Evolutionary conservation across 92 coral and sea anemone genomes (phyloP), one percentile per base, ranked within the genome.

Genomic region (Muricea muricata): DNA sequence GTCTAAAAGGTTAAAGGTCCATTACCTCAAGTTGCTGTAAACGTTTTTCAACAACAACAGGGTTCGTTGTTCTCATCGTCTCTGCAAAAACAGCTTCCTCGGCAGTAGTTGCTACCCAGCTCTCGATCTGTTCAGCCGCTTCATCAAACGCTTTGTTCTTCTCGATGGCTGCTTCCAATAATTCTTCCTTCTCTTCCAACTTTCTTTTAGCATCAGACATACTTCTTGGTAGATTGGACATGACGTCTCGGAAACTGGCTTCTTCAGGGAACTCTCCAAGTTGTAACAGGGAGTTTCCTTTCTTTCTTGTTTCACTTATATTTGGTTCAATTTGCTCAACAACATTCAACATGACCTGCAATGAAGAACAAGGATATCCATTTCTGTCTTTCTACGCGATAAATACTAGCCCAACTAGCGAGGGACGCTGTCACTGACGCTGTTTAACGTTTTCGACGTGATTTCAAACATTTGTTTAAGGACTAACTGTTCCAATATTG

Each of bases 21-120:
- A 90, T 50, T 29, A 95, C 98, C 93, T 93, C 99, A 1, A 94
- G 91, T 75, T 94, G 96, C 55, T 93, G 94, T 21, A 96, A 92
- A 75, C 94, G 90, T 88, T 80, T 92, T 75, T 77, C 80, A 47
- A 94, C 92, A 37, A 93, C 93, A 30, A 81, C 87, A 14, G 97
- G 93, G 67, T 96, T 94, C 6, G 97, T 92, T 34, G 71, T 57
- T 28, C 58, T 78, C 0, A 10, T 65, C 12, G 17, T 1, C 55
- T 78, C 83, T 21, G 71, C 56, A 6, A 78, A 56, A 28, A 78
- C 83, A 35, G 83, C 71, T 58, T 78, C 70, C 21, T 34, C 29
- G 7, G 83, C 83, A 7, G 71, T 78, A 3, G 69, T 32, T 17
- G 83, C 45, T 6, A 78, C 45, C 83, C 83, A 78, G 39, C 23